These are phyloP conservation scores for Sigmodon hispidus DNA, from an alignment of 2,113 vertebrate genomes.

Conservation along the genomic window DNA sequence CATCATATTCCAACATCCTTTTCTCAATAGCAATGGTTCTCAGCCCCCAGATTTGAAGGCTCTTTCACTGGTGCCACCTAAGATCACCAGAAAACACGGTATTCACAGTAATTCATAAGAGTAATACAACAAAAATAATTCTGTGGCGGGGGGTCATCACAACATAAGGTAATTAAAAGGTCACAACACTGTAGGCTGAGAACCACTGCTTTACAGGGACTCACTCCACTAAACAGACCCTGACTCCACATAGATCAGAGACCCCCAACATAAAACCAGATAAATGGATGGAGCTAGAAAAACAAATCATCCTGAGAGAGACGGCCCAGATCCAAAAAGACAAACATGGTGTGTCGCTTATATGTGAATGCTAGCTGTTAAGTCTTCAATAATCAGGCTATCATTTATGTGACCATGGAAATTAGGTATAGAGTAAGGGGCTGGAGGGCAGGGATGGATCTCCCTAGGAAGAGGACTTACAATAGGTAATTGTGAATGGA, in stretches of 20 bases:
- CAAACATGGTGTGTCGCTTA: not conserved
- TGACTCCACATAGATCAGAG: not conserved
- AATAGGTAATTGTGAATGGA: not conserved
- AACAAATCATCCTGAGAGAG: not conserved
- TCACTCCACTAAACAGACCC: not conserved
- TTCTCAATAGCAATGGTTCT: not conserved
- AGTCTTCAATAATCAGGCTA: not conserved
- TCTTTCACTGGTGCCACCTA: not conserved
- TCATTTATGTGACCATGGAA: too few species aligned
- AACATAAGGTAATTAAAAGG: not conserved
- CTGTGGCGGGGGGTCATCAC: not conserved
- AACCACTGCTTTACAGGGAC: not conserved
- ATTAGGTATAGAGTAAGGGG: not conserved
- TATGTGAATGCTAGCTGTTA: not conserved
- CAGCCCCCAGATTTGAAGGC: not conserved
- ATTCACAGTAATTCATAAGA: not conserved
- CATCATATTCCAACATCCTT: slow-evolving; percentile 60
- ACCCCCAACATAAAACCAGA: not conserved
- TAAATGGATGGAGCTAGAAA: not conserved
- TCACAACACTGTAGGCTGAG: not conserved
- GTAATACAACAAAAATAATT: not conserved
- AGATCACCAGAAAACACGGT: not conserved
- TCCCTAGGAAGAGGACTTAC: not conserved
- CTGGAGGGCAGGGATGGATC: not conserved
- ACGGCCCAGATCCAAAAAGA: not conserved